Percentiles rank a stretch among this genome's conserved stretches.
phyloP scores from a whole-genome alignment of 2,888 invertebrate species.

The Caradrina clavipalpis region DNA sequence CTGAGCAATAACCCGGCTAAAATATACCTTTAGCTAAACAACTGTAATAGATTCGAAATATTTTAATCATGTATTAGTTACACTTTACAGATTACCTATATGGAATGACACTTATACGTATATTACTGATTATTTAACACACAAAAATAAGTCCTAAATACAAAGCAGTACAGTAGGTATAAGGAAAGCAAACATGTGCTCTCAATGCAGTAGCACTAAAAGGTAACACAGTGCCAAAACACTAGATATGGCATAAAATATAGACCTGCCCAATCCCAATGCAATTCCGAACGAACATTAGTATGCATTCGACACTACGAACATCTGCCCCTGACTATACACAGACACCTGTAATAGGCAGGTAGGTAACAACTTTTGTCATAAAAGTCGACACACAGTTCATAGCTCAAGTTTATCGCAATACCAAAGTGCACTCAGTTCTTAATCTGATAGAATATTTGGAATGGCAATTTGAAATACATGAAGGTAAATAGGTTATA shows the following conservation, averaged over 20 bases:
- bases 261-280: constrained; percentile 26
- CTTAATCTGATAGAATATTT: not conserved
- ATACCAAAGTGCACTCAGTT: not conserved
- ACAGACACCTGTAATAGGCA: constrained; percentile 17
- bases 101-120: too few relatives aligned
- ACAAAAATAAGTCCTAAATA: too few relatives aligned
- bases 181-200: not conserved
- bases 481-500: not conserved
- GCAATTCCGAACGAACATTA: constrained; percentile 43
- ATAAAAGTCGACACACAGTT: constrained; percentile 1
- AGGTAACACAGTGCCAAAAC: constrained; percentile 11
- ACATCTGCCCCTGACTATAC: constrained; percentile 36
- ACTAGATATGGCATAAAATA: constrained; percentile 7
- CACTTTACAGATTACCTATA: not conserved
- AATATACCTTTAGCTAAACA: not conserved
- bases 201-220: not conserved
- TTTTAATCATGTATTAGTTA: not conserved
- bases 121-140: too few relatives aligned
- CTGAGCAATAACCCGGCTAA: not conserved
- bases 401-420: not conserved
- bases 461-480: not conserved
- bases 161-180: too few relatives aligned
- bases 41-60: not conserved
- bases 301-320: constrained; percentile 56
- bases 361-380: not conserved